phyloP scores from a whole-genome alignment of 2,888 invertebrate species.

The Monochamus alternatus region DNA sequence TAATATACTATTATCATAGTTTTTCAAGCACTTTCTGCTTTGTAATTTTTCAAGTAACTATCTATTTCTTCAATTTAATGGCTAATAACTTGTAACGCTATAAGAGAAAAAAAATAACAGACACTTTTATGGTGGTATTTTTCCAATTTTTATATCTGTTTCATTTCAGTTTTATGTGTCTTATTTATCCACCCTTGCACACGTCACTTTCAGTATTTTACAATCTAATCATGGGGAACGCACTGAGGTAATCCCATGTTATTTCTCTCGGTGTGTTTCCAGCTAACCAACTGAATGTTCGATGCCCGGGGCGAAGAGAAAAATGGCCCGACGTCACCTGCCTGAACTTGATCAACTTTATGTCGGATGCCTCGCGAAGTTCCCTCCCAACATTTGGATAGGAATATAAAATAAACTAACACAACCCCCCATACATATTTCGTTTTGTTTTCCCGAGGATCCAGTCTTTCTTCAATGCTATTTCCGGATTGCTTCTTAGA shows the following conservation, averaged over 20 bases:
- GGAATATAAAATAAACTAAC: conserved; percentile 72
- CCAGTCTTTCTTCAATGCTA: conserved; percentile 67
- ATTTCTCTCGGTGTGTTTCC: conserved; percentile 71
- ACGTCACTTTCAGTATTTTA: conserved; percentile 74
- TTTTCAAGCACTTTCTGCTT: too few species aligned
- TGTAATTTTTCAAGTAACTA: background rate
- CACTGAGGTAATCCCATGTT: conserved; percentile 72
- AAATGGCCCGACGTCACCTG: conserved; percentile 17
- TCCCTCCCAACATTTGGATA: conserved; percentile 69
- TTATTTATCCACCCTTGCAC: conserved; percentile 73
- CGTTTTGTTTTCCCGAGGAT: conserved; percentile 67
- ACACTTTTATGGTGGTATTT: conserved; percentile 68
- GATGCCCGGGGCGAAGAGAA: conserved; percentile 26
- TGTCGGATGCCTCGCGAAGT: conserved; percentile 62
- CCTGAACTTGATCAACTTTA: conserved; percentile 54
- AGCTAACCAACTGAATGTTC: conserved; percentile 57
- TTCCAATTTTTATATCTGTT: conserved; percentile 72
- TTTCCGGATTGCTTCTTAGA: conserved; percentile 63
- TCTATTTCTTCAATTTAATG: background rate
- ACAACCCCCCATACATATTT: conserved; percentile 67
- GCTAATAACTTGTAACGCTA: conserved; percentile 29
- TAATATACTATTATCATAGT: too few species aligned
- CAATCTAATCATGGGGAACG: conserved; percentile 74
- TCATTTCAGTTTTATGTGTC: conserved; percentile 72
- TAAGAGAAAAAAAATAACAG: conserved; percentile 54